Percentiles rank a stretch among this genome's conserved stretches.
phyloP scores from a whole-genome alignment of 2,797 vertebrate species.

The Channa striata region DNA sequence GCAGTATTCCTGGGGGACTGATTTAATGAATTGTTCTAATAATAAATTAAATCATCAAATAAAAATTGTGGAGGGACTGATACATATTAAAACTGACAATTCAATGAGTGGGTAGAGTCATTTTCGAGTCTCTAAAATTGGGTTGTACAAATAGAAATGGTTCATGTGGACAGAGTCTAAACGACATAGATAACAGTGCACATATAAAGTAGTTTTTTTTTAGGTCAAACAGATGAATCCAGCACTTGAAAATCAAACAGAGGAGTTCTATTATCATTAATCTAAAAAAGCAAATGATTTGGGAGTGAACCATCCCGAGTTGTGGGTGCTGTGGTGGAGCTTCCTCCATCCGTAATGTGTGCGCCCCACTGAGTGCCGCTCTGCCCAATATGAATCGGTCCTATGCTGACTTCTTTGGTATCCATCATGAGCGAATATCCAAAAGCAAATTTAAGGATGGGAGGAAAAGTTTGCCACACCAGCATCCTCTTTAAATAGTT shows the following conservation, averaged over 20 bases:
- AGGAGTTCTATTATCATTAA: slow-evolving; percentile 36
- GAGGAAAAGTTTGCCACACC: slow-evolving; percentile 85
- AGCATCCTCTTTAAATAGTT: slow-evolving; percentile 84
- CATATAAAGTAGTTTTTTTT: too few relatives aligned
- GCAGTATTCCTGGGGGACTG: too few relatives aligned
- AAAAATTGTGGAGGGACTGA: too few relatives aligned
- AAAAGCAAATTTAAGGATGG: slow-evolving; percentile 81
- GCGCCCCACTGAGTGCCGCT: slow-evolving; percentile 17
- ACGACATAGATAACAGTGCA: too few relatives aligned
- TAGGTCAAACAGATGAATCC: slow-evolving; percentile 27
- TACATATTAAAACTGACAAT: too few relatives aligned
- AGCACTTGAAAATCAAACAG: slow-evolving; percentile 15
- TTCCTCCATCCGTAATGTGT: slow-evolving; percentile 22
- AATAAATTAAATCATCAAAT: too few relatives aligned
- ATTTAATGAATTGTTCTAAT: too few relatives aligned
- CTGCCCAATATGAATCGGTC: slow-evolving; percentile 66
- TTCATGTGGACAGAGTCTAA: too few relatives aligned
- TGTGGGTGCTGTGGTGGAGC: slow-evolving; percentile 33
- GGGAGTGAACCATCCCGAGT: slow-evolving; percentile 49
- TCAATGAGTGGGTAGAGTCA: too few relatives aligned
- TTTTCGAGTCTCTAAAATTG: too few relatives aligned
- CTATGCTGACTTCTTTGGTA: slow-evolving; percentile 57
- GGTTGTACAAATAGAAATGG: too few relatives aligned
- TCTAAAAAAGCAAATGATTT: slow-evolving; percentile 57
- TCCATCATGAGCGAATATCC: slow-evolving; percentile 83